Evolutionary conservation across 2,888 invertebrate species (phyloP).

Genomic region (Cyclophora punctaria): DNA sequence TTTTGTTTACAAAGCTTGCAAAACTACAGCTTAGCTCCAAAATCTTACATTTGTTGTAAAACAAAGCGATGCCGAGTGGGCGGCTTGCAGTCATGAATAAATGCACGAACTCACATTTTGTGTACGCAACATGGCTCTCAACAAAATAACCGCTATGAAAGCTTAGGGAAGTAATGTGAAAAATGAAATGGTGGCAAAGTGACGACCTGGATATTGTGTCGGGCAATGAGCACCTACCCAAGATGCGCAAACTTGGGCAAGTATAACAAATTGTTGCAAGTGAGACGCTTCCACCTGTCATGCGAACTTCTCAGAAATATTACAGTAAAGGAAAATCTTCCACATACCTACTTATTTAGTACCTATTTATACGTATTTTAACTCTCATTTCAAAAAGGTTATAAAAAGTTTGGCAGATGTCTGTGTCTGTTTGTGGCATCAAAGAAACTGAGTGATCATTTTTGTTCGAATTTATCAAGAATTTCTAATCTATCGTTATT

Average conservation of each 20-base stretch:
- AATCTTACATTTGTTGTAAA: conserved; percentile 2
- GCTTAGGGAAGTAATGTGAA: conserved; percentile 22
- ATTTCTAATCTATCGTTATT: no score
- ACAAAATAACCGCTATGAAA: conserved; percentile 24
- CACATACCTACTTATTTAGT: no score
- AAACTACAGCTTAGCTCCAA: not conserved
- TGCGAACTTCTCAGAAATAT: no score
- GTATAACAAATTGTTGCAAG: conserved; percentile 24
- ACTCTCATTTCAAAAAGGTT: no score
- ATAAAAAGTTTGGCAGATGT: no score
- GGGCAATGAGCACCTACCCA: conserved; percentile 6
- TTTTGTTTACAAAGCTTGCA: not conserved
- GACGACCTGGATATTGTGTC: conserved; percentile 32
- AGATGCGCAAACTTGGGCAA: conserved; percentile 17
- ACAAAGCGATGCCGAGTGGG: conserved; percentile 5
- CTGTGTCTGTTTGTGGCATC: no score
- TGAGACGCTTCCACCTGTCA: conserved; percentile 14
- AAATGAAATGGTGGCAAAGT: conserved; percentile 35
- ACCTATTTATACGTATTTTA: no score
- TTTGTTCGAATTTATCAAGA: no score
- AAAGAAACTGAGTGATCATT: no score
- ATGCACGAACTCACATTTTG: not conserved
- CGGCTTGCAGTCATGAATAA: conserved; percentile 6
- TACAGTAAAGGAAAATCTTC: no score
- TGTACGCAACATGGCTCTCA: conserved; percentile 26